phyloP scores from a whole-genome alignment of 2,888 invertebrate species.

The Actias luna region DNA sequence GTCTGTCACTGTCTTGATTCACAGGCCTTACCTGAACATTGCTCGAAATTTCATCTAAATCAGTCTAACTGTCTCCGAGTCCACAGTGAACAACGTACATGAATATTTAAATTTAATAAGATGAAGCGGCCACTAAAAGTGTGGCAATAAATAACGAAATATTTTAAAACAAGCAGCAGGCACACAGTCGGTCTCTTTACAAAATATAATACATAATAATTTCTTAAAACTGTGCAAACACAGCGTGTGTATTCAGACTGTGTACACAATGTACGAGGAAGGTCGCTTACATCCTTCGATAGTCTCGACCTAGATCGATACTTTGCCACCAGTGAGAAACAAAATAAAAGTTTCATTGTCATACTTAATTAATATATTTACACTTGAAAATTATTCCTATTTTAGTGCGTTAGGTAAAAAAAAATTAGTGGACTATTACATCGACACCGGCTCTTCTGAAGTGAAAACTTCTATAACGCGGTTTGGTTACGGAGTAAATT shows the following conservation, averaged over 20 bases:
- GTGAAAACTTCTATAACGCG: no score
- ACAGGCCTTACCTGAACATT: no score
- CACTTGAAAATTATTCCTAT: not conserved
- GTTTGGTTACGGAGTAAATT: no score
- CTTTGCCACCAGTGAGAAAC: not conserved
- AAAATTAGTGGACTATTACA: no score
- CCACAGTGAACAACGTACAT: no score
- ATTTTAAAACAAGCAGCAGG: not conserved
- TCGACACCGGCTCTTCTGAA: no score
- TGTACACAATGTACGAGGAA: constrained; percentile 1
- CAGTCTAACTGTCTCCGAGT: no score
- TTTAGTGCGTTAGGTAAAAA: not conserved
- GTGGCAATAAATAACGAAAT: not conserved
- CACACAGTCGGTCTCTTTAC: not conserved
- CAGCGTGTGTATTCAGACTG: not conserved
- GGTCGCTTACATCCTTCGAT: not conserved
- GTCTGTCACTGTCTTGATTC: no score
- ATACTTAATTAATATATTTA: not conserved
- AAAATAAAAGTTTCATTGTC: constrained; percentile 1
- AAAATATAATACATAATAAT: not conserved
- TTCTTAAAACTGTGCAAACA: constrained; percentile 6
- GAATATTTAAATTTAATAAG: no score
- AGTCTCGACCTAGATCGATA: constrained; percentile 1
- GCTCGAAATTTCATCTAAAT: no score
- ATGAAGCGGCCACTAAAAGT: no score